Base-by-base conservation (phyloP, 2,113 vertebrate species). In the Chrysemys picta region DNA sequence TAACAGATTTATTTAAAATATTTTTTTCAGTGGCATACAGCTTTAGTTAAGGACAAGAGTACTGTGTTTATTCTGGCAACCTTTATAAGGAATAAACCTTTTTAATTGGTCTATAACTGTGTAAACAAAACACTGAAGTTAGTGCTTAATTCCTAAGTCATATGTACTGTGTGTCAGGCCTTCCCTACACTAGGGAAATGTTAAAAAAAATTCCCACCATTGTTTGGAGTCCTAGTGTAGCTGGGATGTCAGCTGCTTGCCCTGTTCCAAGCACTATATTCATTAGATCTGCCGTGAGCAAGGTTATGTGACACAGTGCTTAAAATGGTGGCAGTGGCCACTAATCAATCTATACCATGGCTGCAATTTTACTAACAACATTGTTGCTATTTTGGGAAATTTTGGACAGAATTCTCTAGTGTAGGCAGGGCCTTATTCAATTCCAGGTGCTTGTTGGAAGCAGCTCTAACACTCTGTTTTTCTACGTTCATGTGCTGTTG, bases 1-100 rank as follows among this genome's bases (percentile, higher is more conserved):
- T 95, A 86, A 87, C 14, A 80, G 52, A 95, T 89, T 53, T 85
- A 80, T 96, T 87, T 91, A 12, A 94, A 93, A 89, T 84, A 47
- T 35, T 83, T 91, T 69, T 79, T 93, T 87, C 79, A 85, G 89
- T 90, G n/a, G 29, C 95, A 84, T 50, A 52, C 88, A 85, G 31
- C 50, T 35, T 90, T 92, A 89, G 89, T 93, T 93, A 85, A 95
- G 91, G 91, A 62, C 54, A 84, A 95, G 93, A 96, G 89, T 94
- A 96, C 59, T 65, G 3, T 91, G 94, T 97, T 97, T 97, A 95
- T 80, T 85, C 88, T 96, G 95, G 92, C 95, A 94, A 80, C 59
- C 84, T 54, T 90, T 88, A 42, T 59, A 83, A 85, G 94, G 85
- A 89, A 93, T 96, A 96, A 96, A 93, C 85, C 80, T 84, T 82